These are phyloP conservation scores for Bactericera cockerelli DNA, from an alignment of 1,140 invertebrate genomes.

Conservation along the genomic window DNA sequence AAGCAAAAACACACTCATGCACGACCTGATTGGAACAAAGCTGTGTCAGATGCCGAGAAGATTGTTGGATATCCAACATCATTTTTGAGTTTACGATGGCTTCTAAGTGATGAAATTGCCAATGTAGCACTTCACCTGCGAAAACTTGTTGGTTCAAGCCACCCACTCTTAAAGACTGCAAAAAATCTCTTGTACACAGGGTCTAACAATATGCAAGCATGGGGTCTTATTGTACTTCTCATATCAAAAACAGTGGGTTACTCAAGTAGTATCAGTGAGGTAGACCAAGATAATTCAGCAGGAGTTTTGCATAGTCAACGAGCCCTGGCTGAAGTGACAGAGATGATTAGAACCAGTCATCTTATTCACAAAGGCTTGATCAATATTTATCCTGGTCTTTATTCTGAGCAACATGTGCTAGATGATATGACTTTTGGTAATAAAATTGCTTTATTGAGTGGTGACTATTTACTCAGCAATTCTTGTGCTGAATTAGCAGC, in stretches of 20 bases:
- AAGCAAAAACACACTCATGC: slow-evolving; percentile 29
- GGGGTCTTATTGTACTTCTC: slow-evolving; percentile 81
- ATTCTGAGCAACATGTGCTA: slow-evolving; percentile 36
- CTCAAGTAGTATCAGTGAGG: slow-evolving; percentile 37
- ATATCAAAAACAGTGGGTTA: too few relatives aligned
- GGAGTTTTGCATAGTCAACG: slow-evolving; percentile 70
- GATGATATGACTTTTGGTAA: slow-evolving; percentile 85
- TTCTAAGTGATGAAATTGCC: too few relatives aligned
- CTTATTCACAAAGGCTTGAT: slow-evolving; percentile 82
- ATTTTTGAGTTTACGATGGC: slow-evolving; percentile 74
- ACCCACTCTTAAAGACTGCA: slow-evolving; percentile 82
- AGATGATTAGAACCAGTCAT: slow-evolving; percentile 95
- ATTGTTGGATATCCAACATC: slow-evolving; percentile 92
- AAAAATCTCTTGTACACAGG: slow-evolving; percentile 82
- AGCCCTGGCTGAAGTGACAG: slow-evolving; percentile 82
- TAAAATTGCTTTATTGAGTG: slow-evolving; percentile 83
- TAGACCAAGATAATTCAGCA: slow-evolving; percentile 67
- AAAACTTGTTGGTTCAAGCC: slow-evolving; percentile 83
- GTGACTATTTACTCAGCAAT: slow-evolving; percentile 82
- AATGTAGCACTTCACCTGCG: slow-evolving; percentile 77
- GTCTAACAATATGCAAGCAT: slow-evolving; percentile 80
- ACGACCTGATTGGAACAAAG: slow-evolving; percentile 72
- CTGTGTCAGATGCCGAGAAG: slow-evolving; percentile 84
- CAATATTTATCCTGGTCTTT: slow-evolving; percentile 49
- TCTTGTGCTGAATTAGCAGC: slow-evolving; percentile 73